A percentile compares a stretch with the other conserved stretches of the same genome.
These are phyloP conservation scores for Crenuchus spilurus DNA, from an alignment of 2,797 vertebrate species.

Conservation along the genomic window DNA sequence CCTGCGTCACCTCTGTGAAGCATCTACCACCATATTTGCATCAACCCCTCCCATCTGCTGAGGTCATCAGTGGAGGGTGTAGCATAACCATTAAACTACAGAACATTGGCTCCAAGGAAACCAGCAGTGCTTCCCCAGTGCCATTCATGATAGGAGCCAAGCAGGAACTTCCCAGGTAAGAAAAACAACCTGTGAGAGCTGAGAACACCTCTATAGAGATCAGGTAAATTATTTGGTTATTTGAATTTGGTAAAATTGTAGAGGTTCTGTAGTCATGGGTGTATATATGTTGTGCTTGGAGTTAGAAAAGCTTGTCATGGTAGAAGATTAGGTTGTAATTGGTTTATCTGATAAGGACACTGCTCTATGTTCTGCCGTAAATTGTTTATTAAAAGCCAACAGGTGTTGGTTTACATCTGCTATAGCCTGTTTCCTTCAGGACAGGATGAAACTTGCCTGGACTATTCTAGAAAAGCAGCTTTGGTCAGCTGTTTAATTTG, in stretches of 20 bases:
- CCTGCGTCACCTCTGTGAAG: slow-evolving; percentile 26
- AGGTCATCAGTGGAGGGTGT: slow-evolving; percentile 53
- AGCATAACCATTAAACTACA: slow-evolving; percentile 22
- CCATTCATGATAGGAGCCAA: slow-evolving; percentile 24
- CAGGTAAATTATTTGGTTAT: too few species aligned
- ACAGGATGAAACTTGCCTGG: neutral
- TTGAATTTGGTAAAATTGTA: too few species aligned
- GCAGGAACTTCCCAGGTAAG: slow-evolving; percentile 61
- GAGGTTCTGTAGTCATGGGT: too few species aligned
- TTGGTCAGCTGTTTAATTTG: neutral
- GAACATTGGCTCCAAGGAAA: slow-evolving; percentile 68
- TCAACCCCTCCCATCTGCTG: slow-evolving; percentile 42
- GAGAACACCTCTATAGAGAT: neutral
- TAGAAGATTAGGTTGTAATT: neutral
- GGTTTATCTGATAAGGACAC: neutral
- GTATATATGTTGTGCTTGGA: too few species aligned
- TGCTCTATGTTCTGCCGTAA: neutral
- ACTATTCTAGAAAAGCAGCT: neutral
- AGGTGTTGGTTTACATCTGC: slow-evolving; percentile 23
- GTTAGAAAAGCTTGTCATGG: neutral
- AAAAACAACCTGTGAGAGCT: slow-evolving; percentile 33
- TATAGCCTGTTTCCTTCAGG: neutral
- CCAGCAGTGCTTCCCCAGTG: slow-evolving; percentile 67
- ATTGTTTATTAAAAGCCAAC: neutral
- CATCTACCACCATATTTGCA: slow-evolving; percentile 56